Conservation (phyloP, 2,113 vertebrate genomes). For the Pedionomus torquatus region DNA sequence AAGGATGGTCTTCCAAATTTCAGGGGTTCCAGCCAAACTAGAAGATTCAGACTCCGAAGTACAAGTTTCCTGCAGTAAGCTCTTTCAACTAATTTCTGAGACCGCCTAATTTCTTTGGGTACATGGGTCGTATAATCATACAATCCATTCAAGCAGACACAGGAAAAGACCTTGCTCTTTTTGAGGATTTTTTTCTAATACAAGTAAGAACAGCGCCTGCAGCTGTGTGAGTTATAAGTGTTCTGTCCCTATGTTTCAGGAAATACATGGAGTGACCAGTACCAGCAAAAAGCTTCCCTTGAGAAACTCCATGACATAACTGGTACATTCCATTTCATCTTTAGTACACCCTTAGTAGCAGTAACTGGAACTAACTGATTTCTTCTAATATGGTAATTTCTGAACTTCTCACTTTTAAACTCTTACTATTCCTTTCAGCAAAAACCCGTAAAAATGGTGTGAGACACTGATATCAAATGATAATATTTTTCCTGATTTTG, state of each 20-base stretch:
- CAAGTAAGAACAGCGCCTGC: not conserved
- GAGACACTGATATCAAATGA: not conserved
- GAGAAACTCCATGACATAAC: not conserved
- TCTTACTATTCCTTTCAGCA: not conserved
- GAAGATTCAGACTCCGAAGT: not conserved
- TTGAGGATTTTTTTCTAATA: not conserved
- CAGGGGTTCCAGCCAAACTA: not conserved
- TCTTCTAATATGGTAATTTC: not conserved
- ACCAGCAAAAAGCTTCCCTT: not conserved
- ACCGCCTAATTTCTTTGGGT: not conserved
- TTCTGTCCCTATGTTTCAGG: not conserved
- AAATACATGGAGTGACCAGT: not conserved
- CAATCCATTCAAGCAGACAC: not conserved
- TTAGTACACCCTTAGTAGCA: not conserved
- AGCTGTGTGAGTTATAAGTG: not conserved
- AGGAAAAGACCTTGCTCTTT: not conserved
- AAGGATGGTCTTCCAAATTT: not conserved
- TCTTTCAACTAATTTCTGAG: not conserved
- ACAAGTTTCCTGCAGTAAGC: not conserved
- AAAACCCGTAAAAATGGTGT: not conserved
- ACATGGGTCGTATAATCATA: not conserved
- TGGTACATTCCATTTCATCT: not conserved
- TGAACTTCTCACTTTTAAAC: not conserved
- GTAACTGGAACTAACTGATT: not conserved
- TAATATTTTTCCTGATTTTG: not conserved